These are phyloP conservation scores for Noctua fimbriata DNA, from an alignment of 2,888 invertebrate species.

Conservation along the genomic window DNA sequence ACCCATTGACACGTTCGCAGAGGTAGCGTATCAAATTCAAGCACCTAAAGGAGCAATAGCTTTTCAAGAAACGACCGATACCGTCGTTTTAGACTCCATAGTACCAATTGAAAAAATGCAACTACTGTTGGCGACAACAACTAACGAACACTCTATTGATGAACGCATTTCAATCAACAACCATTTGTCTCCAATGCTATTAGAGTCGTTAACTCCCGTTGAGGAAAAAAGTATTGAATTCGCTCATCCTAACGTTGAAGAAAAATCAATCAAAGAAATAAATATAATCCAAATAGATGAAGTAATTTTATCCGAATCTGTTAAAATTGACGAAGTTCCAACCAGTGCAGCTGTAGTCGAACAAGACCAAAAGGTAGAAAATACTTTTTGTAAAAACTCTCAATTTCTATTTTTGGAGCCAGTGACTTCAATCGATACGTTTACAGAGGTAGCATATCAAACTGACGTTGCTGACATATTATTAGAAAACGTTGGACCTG, in stretches of 20 bases:
- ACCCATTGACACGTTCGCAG: not conserved
- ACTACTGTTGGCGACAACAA: not conserved
- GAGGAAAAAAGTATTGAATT: conserved; percentile 2
- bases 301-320: conserved; percentile 23
- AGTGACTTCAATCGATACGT: not conserved
- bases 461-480: conserved; percentile 1
- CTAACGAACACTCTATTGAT: not conserved
- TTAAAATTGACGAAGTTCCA: not conserved
- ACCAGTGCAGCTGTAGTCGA: not conserved
- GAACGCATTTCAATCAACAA: not conserved
- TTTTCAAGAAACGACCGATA: conserved; percentile 4
- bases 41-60: not conserved
- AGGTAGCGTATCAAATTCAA: not conserved
- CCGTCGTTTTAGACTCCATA: conserved; percentile 8
- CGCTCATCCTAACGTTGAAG: not conserved
- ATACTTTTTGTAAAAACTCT: conserved; percentile 3
- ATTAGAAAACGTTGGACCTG: not conserved
- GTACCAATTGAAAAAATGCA: not conserved
- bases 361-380: not conserved
- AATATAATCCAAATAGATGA: conserved; percentile 11
- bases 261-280: not conserved
- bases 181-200: conserved; percentile 11
- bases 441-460: not conserved
- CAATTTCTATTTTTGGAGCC: conserved; percentile 20
- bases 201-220: conserved; percentile 20